Conservation (phyloP, 2,888 invertebrate species). For the Exephanes ischioxanthus region DNA sequence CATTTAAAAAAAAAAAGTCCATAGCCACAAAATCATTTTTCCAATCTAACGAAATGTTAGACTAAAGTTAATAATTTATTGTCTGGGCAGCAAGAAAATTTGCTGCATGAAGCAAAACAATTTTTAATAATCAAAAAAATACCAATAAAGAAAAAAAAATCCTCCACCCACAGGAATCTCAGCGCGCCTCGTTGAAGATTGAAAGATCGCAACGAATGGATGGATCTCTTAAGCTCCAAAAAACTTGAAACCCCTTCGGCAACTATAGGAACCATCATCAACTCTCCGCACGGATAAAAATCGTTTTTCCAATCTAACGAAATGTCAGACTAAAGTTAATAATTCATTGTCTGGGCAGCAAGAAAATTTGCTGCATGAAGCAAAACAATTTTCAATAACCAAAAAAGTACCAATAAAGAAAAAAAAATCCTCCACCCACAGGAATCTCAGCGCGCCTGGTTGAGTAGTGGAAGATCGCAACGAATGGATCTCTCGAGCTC, state of each 20-base stretch:
- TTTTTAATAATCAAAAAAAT: neutral
- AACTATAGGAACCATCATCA: too few species aligned
- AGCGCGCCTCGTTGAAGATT: neutral
- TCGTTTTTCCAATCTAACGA: too few species aligned
- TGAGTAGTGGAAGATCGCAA: neutral
- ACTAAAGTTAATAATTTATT: neutral
- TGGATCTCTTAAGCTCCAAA: neutral
- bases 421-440: neutral
- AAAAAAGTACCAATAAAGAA: neutral
- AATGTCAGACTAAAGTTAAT: neutral
- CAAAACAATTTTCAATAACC: too few species aligned
- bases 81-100: neutral
- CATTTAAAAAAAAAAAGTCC: too few species aligned
- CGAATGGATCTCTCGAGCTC: neutral
- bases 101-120: too few species aligned
- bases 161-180: neutral
- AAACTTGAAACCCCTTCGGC: neutral
- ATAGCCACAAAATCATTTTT: too few species aligned
- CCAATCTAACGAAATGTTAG: too few species aligned
- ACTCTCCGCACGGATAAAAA: too few species aligned
- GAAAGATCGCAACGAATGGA: neutral
- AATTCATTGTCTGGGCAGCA: neutral
- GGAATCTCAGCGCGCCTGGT: neutral
- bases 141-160: neutral
- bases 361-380: neutral